Evolutionary conservation across 1,140 invertebrate genomes (phyloP).

Genomic region (Trichonephila inaurata): DNA sequence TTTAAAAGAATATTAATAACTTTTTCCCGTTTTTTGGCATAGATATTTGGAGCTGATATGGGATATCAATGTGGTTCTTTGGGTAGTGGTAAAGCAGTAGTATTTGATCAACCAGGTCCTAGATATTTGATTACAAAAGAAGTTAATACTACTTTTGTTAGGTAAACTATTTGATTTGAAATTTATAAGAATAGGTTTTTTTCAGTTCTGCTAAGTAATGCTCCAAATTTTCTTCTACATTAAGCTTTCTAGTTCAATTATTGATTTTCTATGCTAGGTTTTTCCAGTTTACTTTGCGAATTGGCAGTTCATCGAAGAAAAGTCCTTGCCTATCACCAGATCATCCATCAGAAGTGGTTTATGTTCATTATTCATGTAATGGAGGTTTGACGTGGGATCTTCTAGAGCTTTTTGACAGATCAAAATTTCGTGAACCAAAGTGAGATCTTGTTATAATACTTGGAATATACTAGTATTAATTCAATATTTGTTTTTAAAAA

Average conservation of each 20-base stretch:
- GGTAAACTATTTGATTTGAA: constrained; percentile 36
- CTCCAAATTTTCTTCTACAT: background rate
- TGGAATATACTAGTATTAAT: too few species aligned
- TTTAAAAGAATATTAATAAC: background rate
- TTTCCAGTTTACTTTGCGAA: constrained; percentile 79
- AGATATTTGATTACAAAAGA: constrained; percentile 81
- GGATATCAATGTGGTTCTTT: constrained; percentile 81
- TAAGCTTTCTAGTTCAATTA: background rate
- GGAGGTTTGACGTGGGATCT: constrained; percentile 81
- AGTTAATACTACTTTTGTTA: constrained; percentile 81
- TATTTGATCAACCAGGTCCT: constrained; percentile 80
- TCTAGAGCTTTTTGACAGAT: constrained; percentile 79
- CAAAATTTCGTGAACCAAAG: constrained; percentile 80
- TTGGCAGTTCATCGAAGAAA: constrained; percentile 80
- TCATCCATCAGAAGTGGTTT: constrained; percentile 79
- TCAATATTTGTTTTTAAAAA: too few species aligned
- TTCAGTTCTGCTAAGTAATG: background rate
- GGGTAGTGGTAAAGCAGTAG: constrained; percentile 81
- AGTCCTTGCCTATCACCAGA: constrained; percentile 81
- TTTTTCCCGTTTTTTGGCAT: background rate
- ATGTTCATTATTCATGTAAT: constrained; percentile 82
- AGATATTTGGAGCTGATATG: constrained; percentile 79
- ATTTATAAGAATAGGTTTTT: constrained; percentile 8
- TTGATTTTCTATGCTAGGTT: constrained; percentile 37
- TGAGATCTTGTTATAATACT: constrained; percentile 74